Percentiles rank a stretch among this genome's conserved stretches.
Conservation (phyloP, 1,140 invertebrate species). For the Acromyrmex heyeri region DNA sequence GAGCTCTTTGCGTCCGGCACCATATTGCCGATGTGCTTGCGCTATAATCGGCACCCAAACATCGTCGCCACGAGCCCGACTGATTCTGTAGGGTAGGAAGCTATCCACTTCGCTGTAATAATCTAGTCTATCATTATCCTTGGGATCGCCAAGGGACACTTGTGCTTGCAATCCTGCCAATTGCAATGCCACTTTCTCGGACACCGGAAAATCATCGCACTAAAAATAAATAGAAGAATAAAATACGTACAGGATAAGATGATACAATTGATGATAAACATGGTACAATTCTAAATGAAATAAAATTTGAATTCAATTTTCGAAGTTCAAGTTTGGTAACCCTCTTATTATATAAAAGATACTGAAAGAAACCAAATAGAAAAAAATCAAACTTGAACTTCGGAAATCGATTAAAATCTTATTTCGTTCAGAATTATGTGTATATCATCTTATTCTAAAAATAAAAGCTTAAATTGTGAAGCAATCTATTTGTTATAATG, state of each 20-base stretch:
- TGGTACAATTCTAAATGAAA: too few species aligned
- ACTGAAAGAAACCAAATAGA: too few species aligned
- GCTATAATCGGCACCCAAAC: constrained; percentile 95
- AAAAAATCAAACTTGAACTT: too few species aligned
- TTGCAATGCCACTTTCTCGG: constrained; percentile 97
- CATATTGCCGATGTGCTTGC: constrained; percentile 96
- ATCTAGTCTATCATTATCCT: constrained; percentile 89
- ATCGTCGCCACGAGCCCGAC: constrained; percentile 90
- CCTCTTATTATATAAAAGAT: too few species aligned
- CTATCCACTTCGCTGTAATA: constrained; percentile 93
- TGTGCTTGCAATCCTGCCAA: constrained; percentile 97
- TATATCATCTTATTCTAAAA: too few species aligned
- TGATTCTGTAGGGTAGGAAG: constrained; percentile 93
- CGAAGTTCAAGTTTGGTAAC: too few species aligned
- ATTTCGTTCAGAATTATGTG: too few species aligned
- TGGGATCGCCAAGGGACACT: constrained; percentile 95
- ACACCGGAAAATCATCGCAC: constrained; percentile 97
- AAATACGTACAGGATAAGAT: neutral
- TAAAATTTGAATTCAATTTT: too few species aligned
- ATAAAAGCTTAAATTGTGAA: too few species aligned
- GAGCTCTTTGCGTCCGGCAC: constrained; percentile 95
- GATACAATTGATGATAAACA: neutral
- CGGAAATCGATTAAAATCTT: too few species aligned
- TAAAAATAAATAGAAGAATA: constrained; percentile 81
- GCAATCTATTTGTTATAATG: neutral